Evolutionary conservation across 2,113 vertebrate genomes (phyloP).

Genomic region (Ia io): DNA sequence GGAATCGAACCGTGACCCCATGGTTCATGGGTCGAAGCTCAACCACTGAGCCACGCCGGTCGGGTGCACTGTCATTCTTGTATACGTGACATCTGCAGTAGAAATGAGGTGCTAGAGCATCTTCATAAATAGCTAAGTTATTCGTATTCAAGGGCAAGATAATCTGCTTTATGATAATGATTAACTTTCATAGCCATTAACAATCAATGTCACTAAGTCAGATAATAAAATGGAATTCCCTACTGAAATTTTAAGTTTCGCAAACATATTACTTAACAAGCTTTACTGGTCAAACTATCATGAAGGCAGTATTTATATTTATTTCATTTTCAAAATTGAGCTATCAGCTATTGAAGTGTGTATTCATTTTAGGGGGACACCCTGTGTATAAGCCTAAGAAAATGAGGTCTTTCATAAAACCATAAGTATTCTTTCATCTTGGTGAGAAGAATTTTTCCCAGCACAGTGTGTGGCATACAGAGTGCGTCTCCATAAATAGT

Average conservation of each 20-base stretch:
- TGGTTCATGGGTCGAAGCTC: too few species aligned
- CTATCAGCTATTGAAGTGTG: too few species aligned
- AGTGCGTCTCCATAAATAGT: background rate
- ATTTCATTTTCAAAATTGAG: too few species aligned
- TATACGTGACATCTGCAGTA: background rate
- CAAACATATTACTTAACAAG: background rate
- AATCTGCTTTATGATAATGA: background rate
- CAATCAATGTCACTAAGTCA: background rate
- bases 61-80: background rate
- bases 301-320: too few species aligned
- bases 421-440: background rate
- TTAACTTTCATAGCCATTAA: background rate
- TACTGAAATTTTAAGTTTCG: background rate
- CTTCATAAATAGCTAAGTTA: background rate
- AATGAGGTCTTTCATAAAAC: background rate
- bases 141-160: background rate
- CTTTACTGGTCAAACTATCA: background rate
- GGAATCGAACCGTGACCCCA: too few species aligned
- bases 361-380: too few species aligned
- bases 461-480: rapidly evolving
- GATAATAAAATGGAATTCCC: background rate
- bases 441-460: background rate
- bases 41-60: too few species aligned
- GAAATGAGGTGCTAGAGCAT: rapidly evolving
- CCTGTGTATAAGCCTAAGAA: background rate